A percentile compares a stretch with the other conserved stretches of the same genome.
These are phyloP conservation scores for Agonopterix subpropinquella DNA, from an alignment of 2,888 invertebrate species.

Conservation along the genomic window DNA sequence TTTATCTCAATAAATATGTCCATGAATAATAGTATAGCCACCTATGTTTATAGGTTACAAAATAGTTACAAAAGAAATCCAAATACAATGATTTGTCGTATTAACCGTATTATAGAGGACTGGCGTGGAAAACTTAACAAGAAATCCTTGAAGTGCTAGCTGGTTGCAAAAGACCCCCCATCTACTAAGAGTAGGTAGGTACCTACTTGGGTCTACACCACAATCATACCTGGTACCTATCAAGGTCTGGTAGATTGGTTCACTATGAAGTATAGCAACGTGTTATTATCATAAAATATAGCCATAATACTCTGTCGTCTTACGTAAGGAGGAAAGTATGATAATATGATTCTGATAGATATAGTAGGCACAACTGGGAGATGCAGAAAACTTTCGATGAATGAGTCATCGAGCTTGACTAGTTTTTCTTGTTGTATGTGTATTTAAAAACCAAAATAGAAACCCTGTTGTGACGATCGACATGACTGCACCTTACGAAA, in stretches of 20 bases:
- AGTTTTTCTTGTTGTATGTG: slow-evolving; percentile 8
- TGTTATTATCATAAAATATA: neutral
- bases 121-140: slow-evolving; percentile 6
- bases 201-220: slow-evolving; percentile 1
- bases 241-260: slow-evolving; percentile 6
- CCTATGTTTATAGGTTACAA: no score
- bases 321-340: neutral
- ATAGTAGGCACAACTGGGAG: neutral
- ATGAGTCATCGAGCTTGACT: slow-evolving; percentile 9
- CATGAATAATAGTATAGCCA: no score
- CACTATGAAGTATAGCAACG: neutral
- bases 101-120: neutral
- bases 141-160: slow-evolving; percentile 21
- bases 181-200: slow-evolving; percentile 3
- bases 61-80: no score
- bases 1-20: no score
- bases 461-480: no score
- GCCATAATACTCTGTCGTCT: neutral
- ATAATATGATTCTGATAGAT: neutral
- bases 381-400: slow-evolving; percentile 8
- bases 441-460: no score
- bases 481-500: no score
- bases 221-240: slow-evolving; percentile 3
- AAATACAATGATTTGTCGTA: no score
- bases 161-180: slow-evolving; percentile 21